Base-by-base conservation (phyloP, 2,888 invertebrate genomes). In the Tupiocoris notatus region DNA sequence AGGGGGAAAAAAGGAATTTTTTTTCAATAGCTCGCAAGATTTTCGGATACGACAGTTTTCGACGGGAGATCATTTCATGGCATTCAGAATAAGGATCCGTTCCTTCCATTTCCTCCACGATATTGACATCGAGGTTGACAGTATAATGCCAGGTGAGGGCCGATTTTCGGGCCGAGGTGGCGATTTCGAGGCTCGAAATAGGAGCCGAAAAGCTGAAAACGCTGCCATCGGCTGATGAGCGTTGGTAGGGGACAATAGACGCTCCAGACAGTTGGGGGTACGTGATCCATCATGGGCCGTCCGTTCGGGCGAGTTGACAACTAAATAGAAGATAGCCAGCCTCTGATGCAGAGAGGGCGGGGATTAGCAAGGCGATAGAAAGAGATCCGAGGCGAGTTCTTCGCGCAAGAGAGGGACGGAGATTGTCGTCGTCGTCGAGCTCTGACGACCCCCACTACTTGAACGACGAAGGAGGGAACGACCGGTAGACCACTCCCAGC, bases 301-400 rank as follows among this genome's bases (percentile, higher is more conserved):
- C 39, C 73, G 73, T 73, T 73, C 59, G 71, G 58, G 65, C 61
- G 56, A 67, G 78, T 73, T 79, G 80, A 80, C 80, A 78, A 79
- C 80, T 79, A 78, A 79, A 80, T 79, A 80, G 79, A 73, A 76
- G 76, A 76, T 80, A 82, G 67, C 70, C 39, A 39, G 39, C 39
- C 39, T 39, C 39, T 39, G n/a, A n/a, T n/a, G 75, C 70, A 54
- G n/a, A 76, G 77, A 66, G 75, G 75, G 66, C 65, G 66, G 66
- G 75, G 75, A 66, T 66, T 75, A 59, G 75, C n/a, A n/a, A n/a
- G n/a, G n/a, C n/a, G n/a, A n/a, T n/a, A n/a, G n/a, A n/a, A n/a
- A n/a, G n/a, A n/a, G n/a, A n/a, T n/a, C 64, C 74, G 67, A 67
- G 67, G 25, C 54, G 67, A 54, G 17, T 58, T 57, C 20, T 23